These are phyloP conservation scores for Pycnomerus fuliginosus DNA, from an alignment of 2,888 invertebrate species.

Conservation along the genomic window DNA sequence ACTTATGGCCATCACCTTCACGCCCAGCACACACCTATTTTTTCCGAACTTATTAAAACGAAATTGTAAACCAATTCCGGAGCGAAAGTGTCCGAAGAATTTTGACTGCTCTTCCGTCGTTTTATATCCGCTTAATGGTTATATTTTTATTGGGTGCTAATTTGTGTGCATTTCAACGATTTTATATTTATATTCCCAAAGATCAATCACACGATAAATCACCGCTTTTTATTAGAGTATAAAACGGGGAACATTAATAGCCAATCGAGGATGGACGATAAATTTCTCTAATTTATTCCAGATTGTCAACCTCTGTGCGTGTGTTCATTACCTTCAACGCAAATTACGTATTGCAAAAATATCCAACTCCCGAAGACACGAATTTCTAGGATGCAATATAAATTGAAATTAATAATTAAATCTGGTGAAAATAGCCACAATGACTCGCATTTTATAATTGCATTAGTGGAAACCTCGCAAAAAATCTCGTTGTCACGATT, in stretches of 20 bases:
- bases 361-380: too few relatives aligned
- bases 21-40: conserved; percentile 7
- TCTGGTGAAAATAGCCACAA: too few relatives aligned
- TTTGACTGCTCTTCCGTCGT: neutral
- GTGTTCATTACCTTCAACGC: too few relatives aligned
- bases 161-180: conserved; percentile 12
- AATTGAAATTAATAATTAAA: too few relatives aligned
- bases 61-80: neutral
- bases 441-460: too few relatives aligned
- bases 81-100: neutral
- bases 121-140: conserved; percentile 1
- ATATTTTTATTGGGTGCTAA: conserved; percentile 15
- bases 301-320: neutral
- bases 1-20: conserved; percentile 7
- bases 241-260: conserved; percentile 12
- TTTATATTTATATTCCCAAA: conserved; percentile 11
- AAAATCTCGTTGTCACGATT: too few relatives aligned
- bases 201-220: conserved; percentile 11
- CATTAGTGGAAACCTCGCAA: too few relatives aligned
- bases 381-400: too few relatives aligned
- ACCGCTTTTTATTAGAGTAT: conserved; percentile 14
- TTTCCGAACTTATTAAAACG: conserved; percentile 1
- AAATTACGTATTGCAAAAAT: too few relatives aligned
- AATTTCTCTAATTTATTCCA: conserved; percentile 13
- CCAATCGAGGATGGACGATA: conserved; percentile 16